Percentiles rank a stretch among this genome's conserved stretches.
These are phyloP conservation scores for Melieria crassipennis DNA, from an alignment of 2,888 invertebrate species.

Conservation along the genomic window DNA sequence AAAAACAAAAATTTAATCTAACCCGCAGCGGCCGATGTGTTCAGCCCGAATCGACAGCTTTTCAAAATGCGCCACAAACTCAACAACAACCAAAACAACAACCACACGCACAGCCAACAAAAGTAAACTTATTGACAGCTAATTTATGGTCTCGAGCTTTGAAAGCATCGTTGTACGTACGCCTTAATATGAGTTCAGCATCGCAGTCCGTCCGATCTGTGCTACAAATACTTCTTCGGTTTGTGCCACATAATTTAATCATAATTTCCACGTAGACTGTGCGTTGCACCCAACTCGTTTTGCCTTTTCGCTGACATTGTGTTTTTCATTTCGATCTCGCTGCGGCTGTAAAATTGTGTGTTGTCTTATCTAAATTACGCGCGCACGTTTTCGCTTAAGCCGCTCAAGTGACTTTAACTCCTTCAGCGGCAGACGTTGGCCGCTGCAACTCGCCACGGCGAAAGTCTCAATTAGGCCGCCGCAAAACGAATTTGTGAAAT, in stretches of 20 bases:
- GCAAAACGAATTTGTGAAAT: background rate
- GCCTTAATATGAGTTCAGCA: background rate
- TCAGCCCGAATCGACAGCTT: too few species aligned
- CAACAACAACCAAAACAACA: background rate
- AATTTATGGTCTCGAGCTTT: slow-evolving; percentile 32
- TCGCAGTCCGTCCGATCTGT: too few species aligned
- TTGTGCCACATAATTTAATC: slow-evolving; percentile 27
- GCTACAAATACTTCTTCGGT: slow-evolving; percentile 20
- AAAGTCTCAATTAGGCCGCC: slow-evolving; percentile 24
- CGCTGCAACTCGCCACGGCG: slow-evolving; percentile 10
- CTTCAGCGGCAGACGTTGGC: background rate
- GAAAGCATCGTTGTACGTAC: slow-evolving; percentile 1
- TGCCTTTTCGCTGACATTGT: background rate
- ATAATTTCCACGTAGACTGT: slow-evolving; percentile 18
- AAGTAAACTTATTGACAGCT: slow-evolving; percentile 36
- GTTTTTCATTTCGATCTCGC: background rate
- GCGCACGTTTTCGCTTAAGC: slow-evolving; percentile 17
- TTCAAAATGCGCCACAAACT: background rate
- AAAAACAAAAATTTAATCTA: too few species aligned
- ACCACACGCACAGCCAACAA: background rate
- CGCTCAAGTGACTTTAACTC: background rate
- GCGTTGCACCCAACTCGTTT: background rate
- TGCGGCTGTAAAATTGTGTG: background rate
- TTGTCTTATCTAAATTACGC: slow-evolving; percentile 27
- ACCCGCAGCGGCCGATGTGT: too few species aligned